Evolutionary conservation across 2,888 invertebrate species (phyloP).

Genomic region (Melieria crassipennis): DNA sequence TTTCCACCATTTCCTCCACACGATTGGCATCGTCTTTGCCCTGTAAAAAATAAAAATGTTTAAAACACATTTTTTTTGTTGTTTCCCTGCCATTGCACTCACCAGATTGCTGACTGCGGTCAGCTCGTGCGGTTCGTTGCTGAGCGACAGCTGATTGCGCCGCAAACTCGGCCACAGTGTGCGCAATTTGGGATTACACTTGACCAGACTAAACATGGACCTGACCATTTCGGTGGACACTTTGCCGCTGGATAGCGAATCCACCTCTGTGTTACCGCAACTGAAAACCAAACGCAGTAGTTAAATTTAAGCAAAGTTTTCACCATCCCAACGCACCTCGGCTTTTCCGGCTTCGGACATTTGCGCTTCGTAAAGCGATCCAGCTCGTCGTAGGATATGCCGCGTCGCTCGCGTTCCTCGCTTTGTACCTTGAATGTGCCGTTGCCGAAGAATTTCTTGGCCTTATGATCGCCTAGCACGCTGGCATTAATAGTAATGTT

Average conservation of each 20-base stretch:
- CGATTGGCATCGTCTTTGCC: conserved; percentile 33
- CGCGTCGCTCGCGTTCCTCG: conserved; percentile 41
- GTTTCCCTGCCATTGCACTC: background rate
- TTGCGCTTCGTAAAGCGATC: conserved; percentile 15
- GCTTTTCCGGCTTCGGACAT: conserved; percentile 16
- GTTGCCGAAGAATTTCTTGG: conserved; percentile 52
- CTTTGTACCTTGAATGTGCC: conserved; percentile 51
- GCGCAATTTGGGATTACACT: conserved; percentile 52
- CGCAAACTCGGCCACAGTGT: conserved; percentile 51
- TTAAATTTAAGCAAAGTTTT: background rate
- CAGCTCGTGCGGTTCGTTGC: background rate
- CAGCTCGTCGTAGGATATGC: conserved; percentile 7
- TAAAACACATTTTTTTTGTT: conserved; percentile 5
- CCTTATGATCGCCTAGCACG: conserved; percentile 51
- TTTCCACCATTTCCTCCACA: conserved; percentile 53
- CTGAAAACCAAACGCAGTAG: background rate
- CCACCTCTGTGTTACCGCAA: background rate
- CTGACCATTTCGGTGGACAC: conserved; percentile 54
- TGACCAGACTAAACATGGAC: conserved; percentile 52
- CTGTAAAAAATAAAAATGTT: conserved; percentile 22
- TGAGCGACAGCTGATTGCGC: conserved; percentile 45
- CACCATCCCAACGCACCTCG: conserved; percentile 12
- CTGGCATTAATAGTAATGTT: conserved; percentile 59
- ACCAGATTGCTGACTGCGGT: conserved; percentile 6
- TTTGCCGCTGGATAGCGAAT: conserved; percentile 44